phyloP scores from a whole-genome alignment of 1,140 invertebrate species.

The Camponotus pennsylvanicus region DNA sequence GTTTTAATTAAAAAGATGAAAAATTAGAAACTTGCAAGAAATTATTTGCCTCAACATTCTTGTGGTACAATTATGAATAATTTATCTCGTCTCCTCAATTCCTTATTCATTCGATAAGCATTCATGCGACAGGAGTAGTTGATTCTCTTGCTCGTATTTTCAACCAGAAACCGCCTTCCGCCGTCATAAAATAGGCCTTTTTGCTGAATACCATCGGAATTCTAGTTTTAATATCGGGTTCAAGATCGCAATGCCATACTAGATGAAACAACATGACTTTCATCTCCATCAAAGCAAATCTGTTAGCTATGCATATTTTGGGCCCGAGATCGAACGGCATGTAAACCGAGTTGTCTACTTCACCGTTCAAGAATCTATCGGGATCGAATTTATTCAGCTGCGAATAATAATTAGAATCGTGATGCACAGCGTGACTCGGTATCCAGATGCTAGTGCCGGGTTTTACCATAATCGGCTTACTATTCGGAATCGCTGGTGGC shows the following conservation, averaged over 20 bases:
- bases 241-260: constrained; percentile 71
- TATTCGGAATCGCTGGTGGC: constrained; percentile 9
- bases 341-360: neutral
- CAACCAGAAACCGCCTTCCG: constrained; percentile 64
- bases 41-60: no score
- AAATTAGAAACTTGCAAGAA: no score
- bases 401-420: constrained; percentile 26
- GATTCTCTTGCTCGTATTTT: neutral
- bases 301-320: constrained; percentile 84
- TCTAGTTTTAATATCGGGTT: constrained; percentile 68
- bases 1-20: no score
- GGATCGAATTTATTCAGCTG: constrained; percentile 51
- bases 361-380: constrained; percentile 18
- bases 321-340: constrained; percentile 83
- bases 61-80: neutral
- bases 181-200: neutral
- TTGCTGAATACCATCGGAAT: constrained; percentile 65
- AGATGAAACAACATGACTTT: constrained; percentile 78
- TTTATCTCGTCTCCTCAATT: neutral
- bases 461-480: neutral
- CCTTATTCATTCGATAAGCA: neutral
- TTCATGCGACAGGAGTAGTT: neutral
- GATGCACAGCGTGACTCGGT: neutral
- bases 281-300: constrained; percentile 76
- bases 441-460: constrained; percentile 39